Percentiles rank a stretch among this genome's conserved stretches.
Evolutionary conservation across 2,888 invertebrate species (phyloP).

Genomic region (Tanytarsus gracilentus): DNA sequence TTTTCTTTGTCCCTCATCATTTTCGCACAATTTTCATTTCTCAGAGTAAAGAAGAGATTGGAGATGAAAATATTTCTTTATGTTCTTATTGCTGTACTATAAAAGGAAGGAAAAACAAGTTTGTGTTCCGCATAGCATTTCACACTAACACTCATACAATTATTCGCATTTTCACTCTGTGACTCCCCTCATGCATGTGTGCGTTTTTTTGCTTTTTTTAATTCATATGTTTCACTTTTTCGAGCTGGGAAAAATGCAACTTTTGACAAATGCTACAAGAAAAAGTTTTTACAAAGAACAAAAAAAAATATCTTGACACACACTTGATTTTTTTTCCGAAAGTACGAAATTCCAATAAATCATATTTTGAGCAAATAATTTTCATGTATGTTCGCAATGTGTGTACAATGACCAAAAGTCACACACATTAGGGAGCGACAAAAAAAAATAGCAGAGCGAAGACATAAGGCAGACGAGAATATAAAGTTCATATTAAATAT

Average conservation of each 20-base stretch:
- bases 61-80: background rate
- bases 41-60: background rate
- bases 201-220: no score
- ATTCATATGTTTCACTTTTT: no score
- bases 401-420: no score
- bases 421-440: no score
- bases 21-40: no score
- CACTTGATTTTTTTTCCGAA: no score
- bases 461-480: background rate
- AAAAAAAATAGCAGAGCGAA: no score
- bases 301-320: no score
- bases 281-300: no score
- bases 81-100: background rate
- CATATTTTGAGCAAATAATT: constrained; percentile 17
- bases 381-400: background rate
- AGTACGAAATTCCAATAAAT: constrained; percentile 10
- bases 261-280: no score
- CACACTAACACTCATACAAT: constrained; percentile 1
- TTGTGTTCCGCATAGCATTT: background rate
- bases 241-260: no score
- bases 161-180: background rate
- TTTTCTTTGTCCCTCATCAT: no score
- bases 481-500: background rate
- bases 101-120: constrained; percentile 1
- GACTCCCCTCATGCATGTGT: background rate